These are phyloP conservation scores for Gnathonemus longibarbis DNA, from an alignment of 2,113 vertebrate species.

Conservation along the genomic window DNA sequence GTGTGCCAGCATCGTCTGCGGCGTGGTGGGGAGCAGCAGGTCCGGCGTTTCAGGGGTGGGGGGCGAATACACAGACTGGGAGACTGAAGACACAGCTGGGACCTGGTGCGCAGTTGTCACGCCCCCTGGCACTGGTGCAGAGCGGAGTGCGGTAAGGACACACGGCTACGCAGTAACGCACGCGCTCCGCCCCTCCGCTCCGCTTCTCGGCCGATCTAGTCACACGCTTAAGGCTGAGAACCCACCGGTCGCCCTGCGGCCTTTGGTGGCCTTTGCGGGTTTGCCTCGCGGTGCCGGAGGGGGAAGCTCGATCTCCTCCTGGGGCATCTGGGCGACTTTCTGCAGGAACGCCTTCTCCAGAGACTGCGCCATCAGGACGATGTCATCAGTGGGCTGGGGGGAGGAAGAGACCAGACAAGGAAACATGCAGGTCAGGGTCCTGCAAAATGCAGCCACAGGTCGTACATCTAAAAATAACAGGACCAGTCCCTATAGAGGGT, in stretches of 20 bases:
- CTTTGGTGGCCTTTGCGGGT: conserved; percentile 67
- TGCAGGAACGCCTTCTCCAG: conserved; percentile 88
- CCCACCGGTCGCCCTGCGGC: conserved; percentile 57
- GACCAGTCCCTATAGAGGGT: neutral
- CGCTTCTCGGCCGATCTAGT: neutral
- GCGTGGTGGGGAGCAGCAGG: conserved; percentile 71
- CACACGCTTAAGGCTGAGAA: neutral
- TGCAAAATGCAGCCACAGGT: neutral
- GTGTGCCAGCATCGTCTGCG: conserved; percentile 66
- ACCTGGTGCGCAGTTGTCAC: conserved; percentile 82
- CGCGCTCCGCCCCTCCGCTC: neutral
- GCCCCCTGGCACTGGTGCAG: conserved; percentile 28
- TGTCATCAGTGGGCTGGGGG: conserved; percentile 81
- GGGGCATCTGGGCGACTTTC: conserved; percentile 89
- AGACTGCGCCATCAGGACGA: conserved; percentile 89
- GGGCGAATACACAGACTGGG: conserved; percentile 69
- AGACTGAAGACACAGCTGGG: conserved; percentile 74
- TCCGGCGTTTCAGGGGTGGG: conserved; percentile 76
- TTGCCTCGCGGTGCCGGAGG: conserved; percentile 70
- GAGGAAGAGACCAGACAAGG: accelerated
- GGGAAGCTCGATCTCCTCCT: conserved; percentile 77
- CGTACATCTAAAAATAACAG: neutral
- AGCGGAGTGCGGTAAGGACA: neutral
- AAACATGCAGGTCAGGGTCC: neutral
- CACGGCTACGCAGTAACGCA: neutral